phyloP scores from a whole-genome alignment of 2,113 vertebrate genomes.

The Psilopogon haemacephalus region DNA sequence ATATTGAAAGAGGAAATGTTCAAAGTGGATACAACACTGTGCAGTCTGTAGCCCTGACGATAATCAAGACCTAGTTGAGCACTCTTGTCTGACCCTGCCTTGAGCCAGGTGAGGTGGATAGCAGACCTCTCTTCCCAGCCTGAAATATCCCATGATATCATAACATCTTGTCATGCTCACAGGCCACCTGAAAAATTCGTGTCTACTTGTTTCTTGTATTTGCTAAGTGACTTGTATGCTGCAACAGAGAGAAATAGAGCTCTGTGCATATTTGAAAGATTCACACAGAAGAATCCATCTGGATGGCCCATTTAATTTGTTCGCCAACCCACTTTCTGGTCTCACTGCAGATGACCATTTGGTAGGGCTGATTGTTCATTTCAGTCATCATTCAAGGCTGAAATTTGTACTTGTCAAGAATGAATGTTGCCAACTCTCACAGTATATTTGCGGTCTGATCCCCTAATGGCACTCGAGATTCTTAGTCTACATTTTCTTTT shows the following conservation, averaged over 20 bases:
- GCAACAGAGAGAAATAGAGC: background rate
- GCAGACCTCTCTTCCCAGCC: background rate
- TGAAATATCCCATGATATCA: background rate
- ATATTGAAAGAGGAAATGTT: background rate
- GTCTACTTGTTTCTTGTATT: background rate
- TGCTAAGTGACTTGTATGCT: background rate
- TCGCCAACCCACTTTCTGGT: background rate
- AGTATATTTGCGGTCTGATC: background rate
- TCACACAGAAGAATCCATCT: background rate
- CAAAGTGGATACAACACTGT: background rate
- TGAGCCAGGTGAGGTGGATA: background rate
- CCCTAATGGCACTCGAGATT: background rate
- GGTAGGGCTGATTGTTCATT: background rate
- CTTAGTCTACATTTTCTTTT: background rate
- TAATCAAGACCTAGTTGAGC: background rate
- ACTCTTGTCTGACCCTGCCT: background rate
- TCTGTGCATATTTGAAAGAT: background rate
- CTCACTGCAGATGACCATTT: background rate
- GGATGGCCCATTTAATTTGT: background rate
- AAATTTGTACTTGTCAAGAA: background rate
- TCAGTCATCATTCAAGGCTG: background rate
- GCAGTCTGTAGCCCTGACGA: background rate
- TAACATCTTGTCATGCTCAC: background rate
- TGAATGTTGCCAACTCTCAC: background rate
- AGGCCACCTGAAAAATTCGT: background rate